Evolutionary conservation across 1,140 invertebrate genomes (phyloP).

Genomic region (Musca vetustissima): DNA sequence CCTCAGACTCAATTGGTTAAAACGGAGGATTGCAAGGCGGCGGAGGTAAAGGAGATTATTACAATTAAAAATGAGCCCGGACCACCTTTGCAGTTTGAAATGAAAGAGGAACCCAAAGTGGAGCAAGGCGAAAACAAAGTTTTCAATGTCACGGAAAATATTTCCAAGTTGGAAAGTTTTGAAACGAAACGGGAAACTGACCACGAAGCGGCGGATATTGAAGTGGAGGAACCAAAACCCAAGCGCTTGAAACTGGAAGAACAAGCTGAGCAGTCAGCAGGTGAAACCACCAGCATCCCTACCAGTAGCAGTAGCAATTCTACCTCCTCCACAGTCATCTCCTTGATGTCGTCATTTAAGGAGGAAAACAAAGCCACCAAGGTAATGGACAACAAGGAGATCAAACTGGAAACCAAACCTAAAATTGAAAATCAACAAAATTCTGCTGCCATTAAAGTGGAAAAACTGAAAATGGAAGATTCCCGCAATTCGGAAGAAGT

Average conservation of each 20-base stretch:
- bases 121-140: constrained; percentile 31
- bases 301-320: too few relatives aligned
- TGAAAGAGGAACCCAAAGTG: constrained; percentile 31
- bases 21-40: constrained; percentile 33
- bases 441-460: not conserved
- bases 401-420: not conserved
- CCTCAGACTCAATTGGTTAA: not conserved
- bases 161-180: constrained; percentile 42
- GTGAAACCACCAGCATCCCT: too few relatives aligned
- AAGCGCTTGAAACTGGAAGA: not conserved
- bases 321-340: not conserved
- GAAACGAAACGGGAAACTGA: not conserved
- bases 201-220: not conserved
- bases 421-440: not conserved
- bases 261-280: too few relatives aligned
- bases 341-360: not conserved
- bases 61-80: not conserved
- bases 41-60: constrained; percentile 38
- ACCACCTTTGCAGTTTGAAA: not conserved
- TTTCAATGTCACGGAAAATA: too few relatives aligned
- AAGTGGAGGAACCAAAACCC: not conserved
- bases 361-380: not conserved
- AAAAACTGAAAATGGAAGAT: constrained; percentile 20
- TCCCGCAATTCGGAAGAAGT: not conserved
- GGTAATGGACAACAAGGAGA: not conserved